phyloP scores from a whole-genome alignment of 2,797 vertebrate species.

The Sarcophilus harrisii region DNA sequence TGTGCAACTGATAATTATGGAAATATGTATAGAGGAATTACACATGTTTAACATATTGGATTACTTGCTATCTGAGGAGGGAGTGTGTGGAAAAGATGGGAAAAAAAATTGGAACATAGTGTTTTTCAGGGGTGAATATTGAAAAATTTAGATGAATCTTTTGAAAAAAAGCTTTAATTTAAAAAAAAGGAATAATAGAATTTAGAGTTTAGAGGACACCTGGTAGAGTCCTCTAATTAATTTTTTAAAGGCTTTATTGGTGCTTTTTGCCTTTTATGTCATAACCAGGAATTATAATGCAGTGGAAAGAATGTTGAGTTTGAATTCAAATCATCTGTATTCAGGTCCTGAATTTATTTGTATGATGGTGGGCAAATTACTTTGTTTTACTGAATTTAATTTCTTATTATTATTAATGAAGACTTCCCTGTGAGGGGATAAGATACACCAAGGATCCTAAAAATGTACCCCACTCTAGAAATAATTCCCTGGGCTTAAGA shows the following conservation, averaged over 20 bases:
- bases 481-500: background rate
- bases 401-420: background rate
- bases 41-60: too few species aligned
- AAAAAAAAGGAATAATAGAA: too few species aligned
- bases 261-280: background rate
- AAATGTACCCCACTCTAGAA: background rate
- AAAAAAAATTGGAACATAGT: too few species aligned
- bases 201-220: background rate
- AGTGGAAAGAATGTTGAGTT: too few species aligned
- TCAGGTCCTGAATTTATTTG: background rate
- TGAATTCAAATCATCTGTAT: too few species aligned
- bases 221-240: background rate
- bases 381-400: background rate
- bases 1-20: too few species aligned
- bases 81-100: too few species aligned
- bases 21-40: too few species aligned
- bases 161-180: too few species aligned
- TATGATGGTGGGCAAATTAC: background rate
- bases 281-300: background rate
- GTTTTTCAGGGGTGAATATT: too few species aligned
- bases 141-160: too few species aligned
- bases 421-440: background rate
- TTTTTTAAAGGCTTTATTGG: background rate
- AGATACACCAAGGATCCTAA: background rate
- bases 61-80: too few species aligned